Base-by-base conservation (phyloP, 2,888 invertebrate genomes). In the Drosophila neutralis region DNA sequence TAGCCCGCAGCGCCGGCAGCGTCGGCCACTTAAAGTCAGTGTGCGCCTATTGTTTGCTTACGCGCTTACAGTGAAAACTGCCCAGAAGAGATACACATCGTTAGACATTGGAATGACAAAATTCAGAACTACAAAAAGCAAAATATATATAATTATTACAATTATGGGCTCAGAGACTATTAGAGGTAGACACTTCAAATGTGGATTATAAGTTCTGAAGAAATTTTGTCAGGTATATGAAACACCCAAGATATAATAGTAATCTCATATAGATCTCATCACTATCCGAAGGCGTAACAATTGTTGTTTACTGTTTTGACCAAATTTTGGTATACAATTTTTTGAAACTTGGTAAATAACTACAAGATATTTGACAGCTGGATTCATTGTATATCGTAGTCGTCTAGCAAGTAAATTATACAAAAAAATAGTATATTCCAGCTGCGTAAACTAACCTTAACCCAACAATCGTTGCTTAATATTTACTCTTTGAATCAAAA, bases 1-100 rank as follows among this genome's bases (percentile, higher is more conserved):
- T 67, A 48, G 66, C 73, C 77, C 49, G 59, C 45, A 85, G 80
- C 70, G 76, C 74, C 80, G 83, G 73, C 70, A 68, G 45, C 59
- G 62, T 56, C 60, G 70, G 66, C 76, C 85, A 80, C 87, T 87
- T 82, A 70, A 73, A 73, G 72, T 66, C 80, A 63, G 51, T 73
- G 66, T 49, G 70, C 54, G 73, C 60, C 67, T 42, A 59, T 68
- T 69, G 71, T 76, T 75, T 76, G 80, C 78, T 80, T 87, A 63
- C 11, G 60, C 52, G 45, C 67, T 54, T 60, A 76, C 67, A 76
- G 76, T 76, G 60, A 52, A 51, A 62, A 71, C 63, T 74, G 58
- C 15, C n/a, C 13, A n/a, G 15, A 31, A 38, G 38, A 31, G 11
- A 53, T 29, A 60, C n/a, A 6, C 4, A 10, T 15, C 10, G 11